Evolutionary conservation across 2,797 vertebrate genomes (phyloP), one percentile per base, ranked within the genome.

Genomic region (Sphenopsis melanotis): DNA sequence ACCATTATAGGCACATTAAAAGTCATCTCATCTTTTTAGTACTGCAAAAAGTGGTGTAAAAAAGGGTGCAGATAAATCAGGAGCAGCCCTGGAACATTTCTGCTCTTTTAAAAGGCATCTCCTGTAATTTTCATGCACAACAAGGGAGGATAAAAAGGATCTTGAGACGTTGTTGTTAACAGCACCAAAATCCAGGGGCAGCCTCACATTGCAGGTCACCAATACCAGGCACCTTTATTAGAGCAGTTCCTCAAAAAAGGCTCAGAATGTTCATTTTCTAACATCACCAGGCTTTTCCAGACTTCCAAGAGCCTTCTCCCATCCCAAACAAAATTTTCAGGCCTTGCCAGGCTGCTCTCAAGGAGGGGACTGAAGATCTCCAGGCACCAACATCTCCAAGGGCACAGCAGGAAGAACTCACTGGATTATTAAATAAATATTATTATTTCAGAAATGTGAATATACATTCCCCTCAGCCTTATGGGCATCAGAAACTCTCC

Each of bases 381-480:
- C 68, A 63, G 52, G 36, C 16, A 27, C 30, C 39, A 50, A 6
- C 42, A 47, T 2, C 39, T 56, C 39, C 56, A 21, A 37, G 18
- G 2, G 23, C 5, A 44, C 14, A 37, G 14, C 39, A 44, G 26
- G 30, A 65, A 50, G 6, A 63, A 10, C 9, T 12, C 27, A 17
- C 7, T 3, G 2, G 44, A 50, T 1, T 0, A 24, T 3, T 2
- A 42, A 26, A 50, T 17, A 32, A 44, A 44, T 26, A 32, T 6
- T 52, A 2, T 37, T 41, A 41, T 41, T 41, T 8, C 18, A 64
- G 23, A 68, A 56, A 49, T 1, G 12, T 11, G 3, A 75, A 29
- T 3, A 13, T 2, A 2, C 2, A 0, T 36, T 53, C 46, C 69
- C 56, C 60, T n/a, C 68, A 59, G 15, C n/a, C 6, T 1, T 16